Evolutionary conservation across 2,888 invertebrate genomes (phyloP).

Genomic region (Andricus curvator): DNA sequence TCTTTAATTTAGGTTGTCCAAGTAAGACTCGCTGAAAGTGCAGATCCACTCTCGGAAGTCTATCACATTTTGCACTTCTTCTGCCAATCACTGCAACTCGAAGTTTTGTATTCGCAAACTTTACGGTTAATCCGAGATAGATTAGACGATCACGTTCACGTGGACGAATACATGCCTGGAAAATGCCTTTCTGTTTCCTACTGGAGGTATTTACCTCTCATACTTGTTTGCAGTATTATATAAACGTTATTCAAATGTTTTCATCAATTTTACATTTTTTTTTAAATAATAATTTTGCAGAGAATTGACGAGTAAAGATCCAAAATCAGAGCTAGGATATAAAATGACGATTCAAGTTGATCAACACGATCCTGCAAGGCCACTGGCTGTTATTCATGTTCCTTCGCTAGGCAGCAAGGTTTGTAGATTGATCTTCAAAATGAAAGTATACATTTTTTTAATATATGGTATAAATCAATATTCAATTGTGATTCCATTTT

Average conservation of each 20-base stretch:
- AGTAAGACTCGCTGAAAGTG: constrained; percentile 90
- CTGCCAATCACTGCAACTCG: constrained; percentile 94
- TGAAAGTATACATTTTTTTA: neutral
- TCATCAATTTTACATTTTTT: neutral
- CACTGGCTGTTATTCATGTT: constrained; percentile 85
- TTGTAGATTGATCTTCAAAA: constrained; percentile 50
- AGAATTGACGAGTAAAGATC: constrained; percentile 83
- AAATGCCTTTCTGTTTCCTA: constrained; percentile 95
- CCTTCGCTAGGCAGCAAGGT: constrained; percentile 85
- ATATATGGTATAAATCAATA: neutral
- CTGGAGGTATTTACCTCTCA: constrained; percentile 85
- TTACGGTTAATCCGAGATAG: constrained; percentile 92
- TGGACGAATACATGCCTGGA: constrained; percentile 94
- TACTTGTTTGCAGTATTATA: neutral
- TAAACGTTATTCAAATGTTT: neutral
- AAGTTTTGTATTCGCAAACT: constrained; percentile 91
- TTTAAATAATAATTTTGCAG: constrained; percentile 68
- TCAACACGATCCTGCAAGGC: constrained; percentile 87
- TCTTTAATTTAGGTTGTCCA: constrained; percentile 84
- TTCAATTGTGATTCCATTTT: constrained; percentile 42
- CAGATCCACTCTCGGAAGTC: constrained; percentile 88
- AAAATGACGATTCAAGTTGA: constrained; percentile 94
- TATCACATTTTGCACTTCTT: constrained; percentile 94
- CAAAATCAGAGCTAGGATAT: constrained; percentile 92
- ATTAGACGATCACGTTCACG: constrained; percentile 91